Conservation (phyloP, 2,113 vertebrate genomes). For the Thamnophis sirtalis region DNA sequence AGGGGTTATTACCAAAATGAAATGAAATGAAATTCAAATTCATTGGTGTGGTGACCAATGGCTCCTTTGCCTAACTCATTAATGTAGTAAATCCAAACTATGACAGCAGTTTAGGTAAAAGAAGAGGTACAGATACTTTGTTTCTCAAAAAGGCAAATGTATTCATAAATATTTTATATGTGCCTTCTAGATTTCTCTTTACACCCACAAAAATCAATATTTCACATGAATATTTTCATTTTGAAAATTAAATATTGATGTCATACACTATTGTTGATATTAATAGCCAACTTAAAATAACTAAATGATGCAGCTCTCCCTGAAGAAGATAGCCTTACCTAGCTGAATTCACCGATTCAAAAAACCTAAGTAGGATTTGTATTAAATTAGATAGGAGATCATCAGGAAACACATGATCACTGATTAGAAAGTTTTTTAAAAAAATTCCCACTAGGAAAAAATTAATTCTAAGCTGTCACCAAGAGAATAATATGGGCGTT, state of each 20-base stretch:
- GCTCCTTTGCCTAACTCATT: slow-evolving; percentile 24
- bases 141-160: slow-evolving; percentile 43
- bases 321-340: neutral
- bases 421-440: neutral
- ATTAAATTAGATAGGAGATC: neutral
- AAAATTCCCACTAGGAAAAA: neutral
- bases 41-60: slow-evolving; percentile 16
- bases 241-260: neutral
- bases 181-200: slow-evolving; percentile 37
- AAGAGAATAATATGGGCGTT: neutral
- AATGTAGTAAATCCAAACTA: slow-evolving; percentile 39
- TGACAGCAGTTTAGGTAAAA: slow-evolving; percentile 31
- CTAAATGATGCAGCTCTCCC: neutral
- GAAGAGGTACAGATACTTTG: slow-evolving; percentile 41
- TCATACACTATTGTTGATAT: slow-evolving; percentile 40
- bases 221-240: slow-evolving; percentile 24
- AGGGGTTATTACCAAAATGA: slow-evolving; percentile 27
- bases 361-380: neutral
- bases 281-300: slow-evolving; percentile 38
- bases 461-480: neutral
- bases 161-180: slow-evolving; percentile 45
- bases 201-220: slow-evolving; percentile 34
- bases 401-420: neutral
- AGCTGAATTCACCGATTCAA: too few species aligned
- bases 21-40: slow-evolving; percentile 36